Percentiles rank a stretch among this genome's conserved stretches.
Conservation (phyloP, 1,140 invertebrate species). For the Trigoniulus corallinus region DNA sequence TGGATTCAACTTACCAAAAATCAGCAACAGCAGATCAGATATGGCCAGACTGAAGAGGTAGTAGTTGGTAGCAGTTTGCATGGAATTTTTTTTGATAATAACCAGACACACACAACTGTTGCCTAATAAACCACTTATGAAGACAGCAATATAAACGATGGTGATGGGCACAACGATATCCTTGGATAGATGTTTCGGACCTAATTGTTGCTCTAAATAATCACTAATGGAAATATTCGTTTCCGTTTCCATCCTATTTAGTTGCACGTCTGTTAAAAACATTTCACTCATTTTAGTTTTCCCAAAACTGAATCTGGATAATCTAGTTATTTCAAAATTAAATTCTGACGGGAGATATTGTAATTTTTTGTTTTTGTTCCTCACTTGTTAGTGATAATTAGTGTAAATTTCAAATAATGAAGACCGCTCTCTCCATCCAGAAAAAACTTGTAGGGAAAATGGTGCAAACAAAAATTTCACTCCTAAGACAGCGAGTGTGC, state of each 20-base stretch:
- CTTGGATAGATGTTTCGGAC: slow-evolving; percentile 22
- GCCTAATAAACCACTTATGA: slow-evolving; percentile 35
- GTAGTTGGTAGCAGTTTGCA: slow-evolving; percentile 50
- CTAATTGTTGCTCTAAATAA: slow-evolving; percentile 19
- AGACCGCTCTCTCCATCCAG: no score
- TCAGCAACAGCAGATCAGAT: slow-evolving; percentile 72
- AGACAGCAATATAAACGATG: slow-evolving; percentile 28
- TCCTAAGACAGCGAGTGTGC: no score
- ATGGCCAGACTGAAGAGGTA: slow-evolving; percentile 84
- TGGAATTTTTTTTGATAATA: slow-evolving; percentile 28
- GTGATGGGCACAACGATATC: slow-evolving; percentile 28
- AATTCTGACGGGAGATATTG: no score
- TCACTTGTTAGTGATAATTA: no score
- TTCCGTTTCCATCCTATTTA: neutral
- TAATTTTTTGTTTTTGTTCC: no score
- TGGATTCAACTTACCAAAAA: slow-evolving; percentile 27
- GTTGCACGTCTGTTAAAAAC: no score
- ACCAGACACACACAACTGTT: slow-evolving; percentile 39
- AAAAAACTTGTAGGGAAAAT: no score
- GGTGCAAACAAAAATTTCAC: no score
- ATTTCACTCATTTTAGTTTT: no score
- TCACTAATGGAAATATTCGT: slow-evolving; percentile 19
- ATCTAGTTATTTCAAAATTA: no score
- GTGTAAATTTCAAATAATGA: no score
- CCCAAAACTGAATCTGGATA: no score